Conservation (phyloP, 1,140 invertebrate genomes). For the Muscidifurax raptorellus region DNA sequence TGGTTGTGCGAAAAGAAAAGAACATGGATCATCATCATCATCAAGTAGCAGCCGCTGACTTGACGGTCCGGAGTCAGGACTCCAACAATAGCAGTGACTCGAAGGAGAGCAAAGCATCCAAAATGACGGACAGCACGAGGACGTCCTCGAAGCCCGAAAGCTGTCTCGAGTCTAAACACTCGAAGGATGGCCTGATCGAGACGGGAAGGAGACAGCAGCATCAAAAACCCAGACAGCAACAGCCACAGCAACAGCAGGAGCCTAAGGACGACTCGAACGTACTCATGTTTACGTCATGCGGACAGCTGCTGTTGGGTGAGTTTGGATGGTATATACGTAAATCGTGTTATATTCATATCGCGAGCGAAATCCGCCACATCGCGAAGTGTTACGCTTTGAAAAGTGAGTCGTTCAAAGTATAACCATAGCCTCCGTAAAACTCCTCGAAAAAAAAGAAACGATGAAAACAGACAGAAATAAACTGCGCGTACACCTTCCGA, state of each 20-base stretch:
- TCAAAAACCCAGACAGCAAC: constrained; percentile 31
- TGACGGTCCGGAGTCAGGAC: constrained; percentile 71
- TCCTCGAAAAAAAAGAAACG: too few relatives aligned
- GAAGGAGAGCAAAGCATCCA: constrained; percentile 60
- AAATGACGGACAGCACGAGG: constrained; percentile 61
- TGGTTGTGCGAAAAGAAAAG: neutral
- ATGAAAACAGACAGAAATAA: too few relatives aligned
- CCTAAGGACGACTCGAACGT: constrained; percentile 66
- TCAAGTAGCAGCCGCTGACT: constrained; percentile 61
- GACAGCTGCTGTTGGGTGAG: constrained; percentile 70
- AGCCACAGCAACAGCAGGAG: constrained; percentile 50
- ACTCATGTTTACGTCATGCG: constrained; percentile 71
- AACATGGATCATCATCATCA: constrained; percentile 60
- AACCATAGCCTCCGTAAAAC: too few relatives aligned
- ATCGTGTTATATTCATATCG: too few relatives aligned
- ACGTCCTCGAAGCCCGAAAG: constrained; percentile 65
- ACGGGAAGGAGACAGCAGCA: constrained; percentile 53
- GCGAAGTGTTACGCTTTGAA: too few relatives aligned
- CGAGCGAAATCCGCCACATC: too few relatives aligned
- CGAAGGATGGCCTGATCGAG: constrained; percentile 68
- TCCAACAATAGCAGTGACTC: constrained; percentile 68
- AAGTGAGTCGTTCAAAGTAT: too few relatives aligned
- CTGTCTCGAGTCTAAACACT: constrained; percentile 68
- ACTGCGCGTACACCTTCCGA: too few relatives aligned
- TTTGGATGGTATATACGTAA: neutral